Evolutionary conservation across 1,140 invertebrate species (phyloP).

Genomic region (Lepidostoma basale): DNA sequence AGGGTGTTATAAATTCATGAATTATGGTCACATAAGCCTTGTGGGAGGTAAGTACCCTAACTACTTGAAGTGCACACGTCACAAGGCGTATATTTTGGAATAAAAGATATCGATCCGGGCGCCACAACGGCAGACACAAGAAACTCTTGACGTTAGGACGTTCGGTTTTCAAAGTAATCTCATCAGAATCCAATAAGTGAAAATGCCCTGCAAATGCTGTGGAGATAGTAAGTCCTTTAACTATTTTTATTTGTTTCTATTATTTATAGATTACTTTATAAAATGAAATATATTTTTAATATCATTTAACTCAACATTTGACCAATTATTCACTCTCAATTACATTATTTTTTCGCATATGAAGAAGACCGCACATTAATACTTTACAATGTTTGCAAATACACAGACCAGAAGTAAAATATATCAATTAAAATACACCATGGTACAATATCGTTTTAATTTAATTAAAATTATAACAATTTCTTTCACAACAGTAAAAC

Average conservation of each 20-base stretch:
- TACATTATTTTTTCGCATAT: too few species aligned
- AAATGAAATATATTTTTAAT: neutral
- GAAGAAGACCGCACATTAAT: too few species aligned
- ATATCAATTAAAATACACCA: too few species aligned
- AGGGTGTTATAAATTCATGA: too few species aligned
- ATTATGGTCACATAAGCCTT: too few species aligned
- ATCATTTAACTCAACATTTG: neutral
- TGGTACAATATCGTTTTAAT: too few species aligned
- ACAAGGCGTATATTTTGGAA: constrained; percentile 4
- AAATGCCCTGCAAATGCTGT: constrained; percentile 58
- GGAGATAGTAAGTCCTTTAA: constrained; percentile 53
- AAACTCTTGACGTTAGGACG: neutral
- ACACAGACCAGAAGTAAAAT: too few species aligned
- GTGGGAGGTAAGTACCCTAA: neutral
- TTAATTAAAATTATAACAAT: too few species aligned
- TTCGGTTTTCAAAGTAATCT: constrained; percentile 4
- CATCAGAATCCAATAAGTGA: constrained; percentile 35
- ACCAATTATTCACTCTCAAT: too few species aligned
- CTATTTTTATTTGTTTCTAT: neutral
- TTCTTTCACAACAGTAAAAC: too few species aligned
- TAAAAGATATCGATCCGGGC: constrained; percentile 40
- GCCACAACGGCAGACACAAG: neutral
- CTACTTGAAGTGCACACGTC: constrained; percentile 21
- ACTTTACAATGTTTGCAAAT: too few species aligned
- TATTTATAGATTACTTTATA: neutral